Conservation (phyloP, 2,797 vertebrate genomes). For the Lerista edwardsae region DNA sequence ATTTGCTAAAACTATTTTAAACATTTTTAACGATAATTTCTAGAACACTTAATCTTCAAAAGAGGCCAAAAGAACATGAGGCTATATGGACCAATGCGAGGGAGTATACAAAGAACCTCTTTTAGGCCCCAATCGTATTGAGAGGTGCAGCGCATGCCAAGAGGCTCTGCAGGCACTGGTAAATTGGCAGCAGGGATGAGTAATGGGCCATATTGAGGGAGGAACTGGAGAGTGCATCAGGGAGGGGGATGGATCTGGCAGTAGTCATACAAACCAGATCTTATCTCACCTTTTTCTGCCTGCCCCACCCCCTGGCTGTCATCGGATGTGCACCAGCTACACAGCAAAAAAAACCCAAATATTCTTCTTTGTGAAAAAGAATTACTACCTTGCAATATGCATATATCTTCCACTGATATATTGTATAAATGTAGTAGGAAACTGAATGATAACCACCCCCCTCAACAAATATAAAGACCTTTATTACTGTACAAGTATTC, state of each 20-base stretch:
- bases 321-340: no score
- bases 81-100: not conserved
- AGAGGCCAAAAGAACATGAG: not conserved
- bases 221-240: no score
- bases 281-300: no score
- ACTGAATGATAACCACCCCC: not conserved
- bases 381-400: not conserved
- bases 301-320: no score
- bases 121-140: no score
- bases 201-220: no score
- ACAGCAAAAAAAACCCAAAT: not conserved
- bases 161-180: no score
- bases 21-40: not conserved
- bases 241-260: no score
- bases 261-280: no score
- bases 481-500: conserved; percentile 21
- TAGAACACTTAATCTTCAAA: not conserved
- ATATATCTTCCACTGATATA: conserved; percentile 15
- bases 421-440: not conserved
- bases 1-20: not conserved
- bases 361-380: not conserved
- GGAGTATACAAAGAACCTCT: not conserved
- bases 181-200: no score
- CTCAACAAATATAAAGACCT: conserved; percentile 36
- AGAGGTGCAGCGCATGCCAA: no score